Evolutionary conservation across 2,888 invertebrate species (phyloP), one percentile per base, ranked within the genome.

Genomic region (Azorinus chamasolen): DNA sequence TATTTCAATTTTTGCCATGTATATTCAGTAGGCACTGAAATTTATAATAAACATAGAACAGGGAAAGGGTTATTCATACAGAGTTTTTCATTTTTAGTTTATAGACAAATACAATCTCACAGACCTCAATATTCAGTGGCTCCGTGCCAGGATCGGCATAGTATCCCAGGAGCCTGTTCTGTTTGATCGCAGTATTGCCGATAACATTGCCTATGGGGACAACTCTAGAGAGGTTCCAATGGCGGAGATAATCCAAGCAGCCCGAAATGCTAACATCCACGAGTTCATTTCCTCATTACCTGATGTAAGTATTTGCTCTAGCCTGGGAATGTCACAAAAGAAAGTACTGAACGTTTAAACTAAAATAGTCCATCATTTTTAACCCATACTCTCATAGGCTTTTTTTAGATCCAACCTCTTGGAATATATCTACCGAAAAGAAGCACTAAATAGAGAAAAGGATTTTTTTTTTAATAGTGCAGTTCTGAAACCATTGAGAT

Each of bases 181-280:
- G 0, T 98, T 98, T 93, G 97, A 97, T 92, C 95, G 96, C 64
- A 96, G 96, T 4, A 97, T 98, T 70, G 95, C 94, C 0, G 97
- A 98, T 84, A 98, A 98, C 93, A 98, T 98, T 83, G 96, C 96
- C 0, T 98, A 98, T 90, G 98, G 98, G 6, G 96, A 97, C 90
- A 97, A 96, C 90, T 93, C 94, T 0, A 93, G 96, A 16, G 91
- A 87, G 0, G 95, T 96, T 0, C 89, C 94, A 2, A 95, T 95
- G 93, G 95, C 95, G 51, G 97, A 97, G 90, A 95, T 98, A 54
- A 95, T 97, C 1, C 80, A 64, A 37, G 92, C 83, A 95, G 95
- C 87, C 0, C 95, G 95, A 88, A 95, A 96, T 89, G 97, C 98
- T 0, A 98, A 95, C 88, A 97, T 97, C 85, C 97, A 98, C 90